A percentile compares a stretch with the other conserved stretches of the same genome.
Evolutionary conservation across 1,140 invertebrate species (phyloP).

Genomic region (Mya arenaria): DNA sequence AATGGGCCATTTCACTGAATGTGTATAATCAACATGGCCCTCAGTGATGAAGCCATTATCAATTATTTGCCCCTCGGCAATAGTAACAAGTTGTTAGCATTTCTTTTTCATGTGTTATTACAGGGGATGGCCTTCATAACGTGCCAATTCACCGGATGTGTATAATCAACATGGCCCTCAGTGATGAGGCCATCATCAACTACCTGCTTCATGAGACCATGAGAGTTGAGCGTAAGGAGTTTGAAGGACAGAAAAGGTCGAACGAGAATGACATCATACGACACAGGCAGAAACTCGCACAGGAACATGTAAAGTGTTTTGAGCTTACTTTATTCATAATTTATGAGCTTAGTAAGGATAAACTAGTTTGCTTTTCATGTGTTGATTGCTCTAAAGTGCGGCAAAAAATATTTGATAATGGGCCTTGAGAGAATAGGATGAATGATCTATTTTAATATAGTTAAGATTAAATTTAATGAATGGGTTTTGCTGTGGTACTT

Average conservation of each 20-base stretch:
- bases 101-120: neutral
- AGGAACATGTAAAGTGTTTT: slow-evolving; percentile 78
- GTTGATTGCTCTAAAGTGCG: too few species aligned
- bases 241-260: slow-evolving; percentile 77
- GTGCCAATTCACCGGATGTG: neutral
- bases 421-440: too few species aligned
- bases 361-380: too few species aligned
- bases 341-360: too few species aligned
- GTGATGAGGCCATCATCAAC: slow-evolving; percentile 78
- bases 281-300: slow-evolving; percentile 73
- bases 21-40: slow-evolving; percentile 75
- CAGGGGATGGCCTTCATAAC: slow-evolving; percentile 74
- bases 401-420: too few species aligned
- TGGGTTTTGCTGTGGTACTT: too few species aligned
- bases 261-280: slow-evolving; percentile 79
- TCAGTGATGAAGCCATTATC: slow-evolving; percentile 78
- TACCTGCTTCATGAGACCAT: slow-evolving; percentile 76
- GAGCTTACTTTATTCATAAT: too few species aligned
- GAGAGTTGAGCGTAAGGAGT: slow-evolving; percentile 78
- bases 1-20: neutral
- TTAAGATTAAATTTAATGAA: too few species aligned
- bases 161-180: slow-evolving; percentile 78
- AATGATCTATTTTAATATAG: too few species aligned
- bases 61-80: slow-evolving; percentile 72
- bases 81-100: too few species aligned